phyloP scores from a whole-genome alignment of 2,797 vertebrate species.

The Acrocephalus scirpaceus region DNA sequence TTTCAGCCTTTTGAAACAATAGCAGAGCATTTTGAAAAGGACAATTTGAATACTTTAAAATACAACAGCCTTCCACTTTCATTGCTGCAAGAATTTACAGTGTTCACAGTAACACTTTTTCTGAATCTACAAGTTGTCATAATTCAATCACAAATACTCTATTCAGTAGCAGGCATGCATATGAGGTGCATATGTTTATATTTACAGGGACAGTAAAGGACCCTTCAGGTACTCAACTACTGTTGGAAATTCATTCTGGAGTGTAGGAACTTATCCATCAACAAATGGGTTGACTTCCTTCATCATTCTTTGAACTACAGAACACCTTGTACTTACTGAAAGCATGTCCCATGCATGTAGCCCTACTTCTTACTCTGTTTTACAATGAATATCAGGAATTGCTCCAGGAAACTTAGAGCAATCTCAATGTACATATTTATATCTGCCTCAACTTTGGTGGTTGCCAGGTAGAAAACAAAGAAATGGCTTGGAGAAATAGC shows the following conservation, averaged over 20 bases:
- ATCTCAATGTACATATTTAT: not conserved
- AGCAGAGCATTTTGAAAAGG: not conserved
- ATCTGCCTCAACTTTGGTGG: not conserved
- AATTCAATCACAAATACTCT: not conserved
- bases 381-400: not conserved
- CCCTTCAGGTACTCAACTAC: not conserved
- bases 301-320: not conserved
- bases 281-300: not conserved
- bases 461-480: not conserved
- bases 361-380: not conserved
- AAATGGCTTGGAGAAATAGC: not conserved
- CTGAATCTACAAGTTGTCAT: not conserved
- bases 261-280: not conserved
- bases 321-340: not conserved
- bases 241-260: not conserved
- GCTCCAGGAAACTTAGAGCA: not conserved
- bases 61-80: slow-evolving; percentile 1
- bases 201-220: not conserved
- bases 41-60: not conserved
- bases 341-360: not conserved
- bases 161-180: not conserved
- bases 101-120: not conserved
- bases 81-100: slow-evolving; percentile 1
- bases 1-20: not conserved
- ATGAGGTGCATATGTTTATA: not conserved